phyloP scores from a whole-genome alignment of 2,888 invertebrate genomes.

The Seladonia tumulorum region DNA sequence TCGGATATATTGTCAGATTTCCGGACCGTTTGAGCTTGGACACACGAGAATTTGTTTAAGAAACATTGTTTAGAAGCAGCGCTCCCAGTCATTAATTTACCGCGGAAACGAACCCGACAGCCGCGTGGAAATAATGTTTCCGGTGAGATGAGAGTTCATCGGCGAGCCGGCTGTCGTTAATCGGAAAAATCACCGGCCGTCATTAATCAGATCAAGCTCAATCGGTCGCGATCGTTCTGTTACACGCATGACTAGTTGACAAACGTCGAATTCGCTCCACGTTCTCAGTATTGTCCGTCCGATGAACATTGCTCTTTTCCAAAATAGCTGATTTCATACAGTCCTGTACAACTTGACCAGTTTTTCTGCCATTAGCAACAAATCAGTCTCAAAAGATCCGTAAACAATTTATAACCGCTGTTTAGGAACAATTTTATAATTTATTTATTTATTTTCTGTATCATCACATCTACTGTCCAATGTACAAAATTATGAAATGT shows the following conservation, averaged over 20 bases:
- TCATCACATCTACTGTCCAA: too few relatives aligned
- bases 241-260: conserved; percentile 71
- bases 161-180: conserved; percentile 2
- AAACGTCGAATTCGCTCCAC: conserved; percentile 53
- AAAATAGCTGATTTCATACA: neutral
- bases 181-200: neutral
- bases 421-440: too few relatives aligned
- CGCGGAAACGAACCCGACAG: neutral
- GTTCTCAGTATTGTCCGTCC: conserved; percentile 34
- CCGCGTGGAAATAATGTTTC: conserved; percentile 11
- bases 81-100: neutral
- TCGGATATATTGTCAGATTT: conserved; percentile 51
- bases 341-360: neutral
- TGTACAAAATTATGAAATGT: too few relatives aligned
- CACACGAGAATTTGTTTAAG: neutral
- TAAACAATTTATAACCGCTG: neutral
- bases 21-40: conserved; percentile 55
- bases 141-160: conserved; percentile 4
- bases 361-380: neutral
- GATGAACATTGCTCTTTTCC: neutral
- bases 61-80: neutral
- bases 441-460: too few relatives aligned
- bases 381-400: neutral
- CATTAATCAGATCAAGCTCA: conserved; percentile 36
- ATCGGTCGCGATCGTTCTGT: conserved; percentile 60